A percentile compares a stretch with the other conserved stretches of the same genome.
phyloP scores from a whole-genome alignment of 2,797 vertebrate genomes.

The Sebastes trivittatus region DNA sequence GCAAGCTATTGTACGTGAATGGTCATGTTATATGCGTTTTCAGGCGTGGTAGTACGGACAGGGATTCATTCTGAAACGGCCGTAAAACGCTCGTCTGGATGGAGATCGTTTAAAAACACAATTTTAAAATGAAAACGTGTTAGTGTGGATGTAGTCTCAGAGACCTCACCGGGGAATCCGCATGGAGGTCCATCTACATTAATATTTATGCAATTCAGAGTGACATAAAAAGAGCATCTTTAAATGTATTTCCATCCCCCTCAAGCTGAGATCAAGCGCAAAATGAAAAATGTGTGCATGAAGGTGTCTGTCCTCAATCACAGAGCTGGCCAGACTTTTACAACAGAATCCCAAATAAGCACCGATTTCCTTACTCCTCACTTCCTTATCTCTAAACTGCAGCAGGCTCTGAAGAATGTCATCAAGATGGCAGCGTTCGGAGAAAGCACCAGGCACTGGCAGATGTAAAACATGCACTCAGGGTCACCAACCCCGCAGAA shows the following conservation, averaged over 20 bases:
- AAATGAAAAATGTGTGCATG: constrained; percentile 49
- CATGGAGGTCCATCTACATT: constrained; percentile 40
- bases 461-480: constrained; percentile 37
- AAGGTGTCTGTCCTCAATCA: constrained; percentile 63
- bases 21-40: background rate
- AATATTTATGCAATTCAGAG: constrained; percentile 68
- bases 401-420: constrained; percentile 69
- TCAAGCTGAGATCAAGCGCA: constrained; percentile 44
- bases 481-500: constrained; percentile 32
- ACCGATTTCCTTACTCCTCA: constrained; percentile 59
- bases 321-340: constrained; percentile 48
- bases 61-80: background rate
- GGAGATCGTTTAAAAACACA: background rate
- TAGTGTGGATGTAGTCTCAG: background rate
- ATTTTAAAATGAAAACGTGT: background rate
- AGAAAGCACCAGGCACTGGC: constrained; percentile 42
- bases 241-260: constrained; percentile 41
- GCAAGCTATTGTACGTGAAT: background rate
- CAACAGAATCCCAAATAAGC: constrained; percentile 57
- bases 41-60: no score
- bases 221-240: constrained; percentile 49
- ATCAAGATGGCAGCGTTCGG: constrained; percentile 55
- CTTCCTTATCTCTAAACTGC: constrained; percentile 72
- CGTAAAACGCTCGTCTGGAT: background rate
- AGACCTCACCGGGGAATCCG: constrained; percentile 30